Evolutionary conservation across 2,888 invertebrate genomes (phyloP).

Genomic region (Lasiommata megera): DNA sequence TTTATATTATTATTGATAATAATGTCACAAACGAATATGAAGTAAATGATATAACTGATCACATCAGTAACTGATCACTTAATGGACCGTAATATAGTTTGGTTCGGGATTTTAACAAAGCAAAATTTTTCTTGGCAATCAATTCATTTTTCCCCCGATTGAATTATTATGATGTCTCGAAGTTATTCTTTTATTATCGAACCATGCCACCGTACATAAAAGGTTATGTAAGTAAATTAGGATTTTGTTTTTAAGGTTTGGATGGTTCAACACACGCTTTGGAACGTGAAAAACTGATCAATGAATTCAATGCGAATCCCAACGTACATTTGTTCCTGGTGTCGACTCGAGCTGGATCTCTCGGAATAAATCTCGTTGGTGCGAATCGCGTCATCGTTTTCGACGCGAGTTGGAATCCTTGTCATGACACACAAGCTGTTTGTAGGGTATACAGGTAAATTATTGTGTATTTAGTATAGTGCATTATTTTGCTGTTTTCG

Average conservation of each 20-base stretch:
- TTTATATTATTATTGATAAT: too few relatives aligned
- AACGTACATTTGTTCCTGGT: slow-evolving; percentile 95
- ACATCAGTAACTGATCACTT: too few relatives aligned
- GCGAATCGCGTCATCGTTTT: slow-evolving; percentile 98
- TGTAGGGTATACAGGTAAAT: slow-evolving; percentile 95
- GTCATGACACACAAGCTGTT: slow-evolving; percentile 98
- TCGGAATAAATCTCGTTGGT: slow-evolving; percentile 98
- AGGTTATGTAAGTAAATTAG: not conserved
- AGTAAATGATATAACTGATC: too few relatives aligned
- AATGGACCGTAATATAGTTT: too few relatives aligned
- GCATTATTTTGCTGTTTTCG: not conserved
- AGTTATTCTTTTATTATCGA: too few relatives aligned
- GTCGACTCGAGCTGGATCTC: slow-evolving; percentile 97
- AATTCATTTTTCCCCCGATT: too few relatives aligned
- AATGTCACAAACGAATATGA: too few relatives aligned
- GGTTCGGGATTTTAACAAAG: too few relatives aligned
- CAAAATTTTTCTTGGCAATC: too few relatives aligned
- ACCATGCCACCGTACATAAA: not conserved
- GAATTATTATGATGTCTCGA: too few relatives aligned
- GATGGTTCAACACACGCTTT: slow-evolving; percentile 97
- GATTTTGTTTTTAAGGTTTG: slow-evolving; percentile 80
- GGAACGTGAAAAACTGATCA: slow-evolving; percentile 97
- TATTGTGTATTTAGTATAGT: not conserved
- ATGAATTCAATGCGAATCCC: slow-evolving; percentile 95
- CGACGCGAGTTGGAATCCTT: slow-evolving; percentile 99